Percentiles rank a stretch among this genome's conserved stretches.
Conservation (phyloP, 2,888 invertebrate species). For the Polyommatus icarus region DNA sequence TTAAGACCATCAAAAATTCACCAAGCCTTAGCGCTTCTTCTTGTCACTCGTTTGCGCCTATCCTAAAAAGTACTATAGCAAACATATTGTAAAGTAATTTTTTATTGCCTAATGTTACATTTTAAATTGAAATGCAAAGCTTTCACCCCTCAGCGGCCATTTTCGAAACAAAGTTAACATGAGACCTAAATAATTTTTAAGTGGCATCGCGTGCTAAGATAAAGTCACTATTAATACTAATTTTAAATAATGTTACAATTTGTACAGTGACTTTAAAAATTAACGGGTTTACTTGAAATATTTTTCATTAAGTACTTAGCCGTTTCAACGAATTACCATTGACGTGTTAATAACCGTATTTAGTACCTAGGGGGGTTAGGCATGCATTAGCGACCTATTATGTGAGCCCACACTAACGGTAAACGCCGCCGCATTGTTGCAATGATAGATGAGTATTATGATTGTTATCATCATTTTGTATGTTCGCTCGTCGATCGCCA, state of each 20-base stretch:
- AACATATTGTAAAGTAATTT: neutral
- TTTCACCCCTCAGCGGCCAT: slow-evolving; percentile 11
- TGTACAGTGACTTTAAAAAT: slow-evolving; percentile 6
- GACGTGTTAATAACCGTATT: slow-evolving; percentile 8
- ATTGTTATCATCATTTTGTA: slow-evolving; percentile 9
- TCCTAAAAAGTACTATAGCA: slow-evolving; percentile 39
- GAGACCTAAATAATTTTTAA: slow-evolving; percentile 17
- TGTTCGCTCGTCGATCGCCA: neutral
- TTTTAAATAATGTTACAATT: slow-evolving; percentile 20
- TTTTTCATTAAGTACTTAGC: slow-evolving; percentile 8
- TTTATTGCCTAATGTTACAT: neutral
- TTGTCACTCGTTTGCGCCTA: neutral
- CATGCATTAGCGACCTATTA: slow-evolving; percentile 3
- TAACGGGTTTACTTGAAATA: neutral
- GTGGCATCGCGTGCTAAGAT: slow-evolving; percentile 18
- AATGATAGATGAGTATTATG: slow-evolving; percentile 11
- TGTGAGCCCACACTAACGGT: neutral
- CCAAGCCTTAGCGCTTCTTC: too few species aligned
- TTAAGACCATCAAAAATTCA: too few species aligned
- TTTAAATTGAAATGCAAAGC: slow-evolving; percentile 51
- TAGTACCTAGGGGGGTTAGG: neutral
- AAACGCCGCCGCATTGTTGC: neutral
- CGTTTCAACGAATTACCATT: slow-evolving; percentile 6
- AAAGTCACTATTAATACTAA: slow-evolving; percentile 24
- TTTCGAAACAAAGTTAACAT: slow-evolving; percentile 1